Evolutionary conservation across 2,113 vertebrate species (phyloP), one percentile per base, ranked within the genome.

Genomic region (Nothoprocta pentlandii): DNA sequence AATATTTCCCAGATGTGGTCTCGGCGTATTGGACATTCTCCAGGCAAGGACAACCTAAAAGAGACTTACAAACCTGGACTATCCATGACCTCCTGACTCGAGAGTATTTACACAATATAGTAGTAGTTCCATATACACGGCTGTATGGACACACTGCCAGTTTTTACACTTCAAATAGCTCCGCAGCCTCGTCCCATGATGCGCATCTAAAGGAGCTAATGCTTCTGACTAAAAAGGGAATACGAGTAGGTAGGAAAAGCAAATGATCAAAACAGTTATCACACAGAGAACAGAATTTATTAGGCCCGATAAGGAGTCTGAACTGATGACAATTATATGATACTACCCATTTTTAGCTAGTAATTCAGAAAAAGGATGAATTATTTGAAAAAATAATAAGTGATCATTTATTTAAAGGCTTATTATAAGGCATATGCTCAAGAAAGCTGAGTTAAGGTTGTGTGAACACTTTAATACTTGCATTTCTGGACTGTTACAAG

Each of bases 391-490:
- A 92, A 92, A 87, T 90, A 95, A 95, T 92, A 87, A 80, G 77
- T 56, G 90, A 93, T 94, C 74, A 76, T 90, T 92, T 97, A 92
- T 95, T 95, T 93, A 94, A 95, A 94, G 95, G 7, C 91, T 89
- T 80, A 42, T 6, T 69, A 73, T 78, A 88, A 94, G 46, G 90
- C 86, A 85, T 79, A 90, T 0, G 36, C 74, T 73, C 66, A 67
- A 84, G 80, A 74, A 81, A 86, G 91, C 22, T 1, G 95, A 81
- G 90, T 32, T 73, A 42, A 46, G 77, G 62, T 32, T n/a, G 74
- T 8, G 20, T 0, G 77, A 95, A 36, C 15, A 19, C 39, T 42
- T 91, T 80, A 94, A 88, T 56, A 1, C 56, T 92, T 61, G 2
- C 47, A 2, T 36, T 69, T 82, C 85, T 2, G 2, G 69, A 20